Base-by-base conservation (phyloP, 2,797 vertebrate species). In the Leptoclinus maculatus region DNA sequence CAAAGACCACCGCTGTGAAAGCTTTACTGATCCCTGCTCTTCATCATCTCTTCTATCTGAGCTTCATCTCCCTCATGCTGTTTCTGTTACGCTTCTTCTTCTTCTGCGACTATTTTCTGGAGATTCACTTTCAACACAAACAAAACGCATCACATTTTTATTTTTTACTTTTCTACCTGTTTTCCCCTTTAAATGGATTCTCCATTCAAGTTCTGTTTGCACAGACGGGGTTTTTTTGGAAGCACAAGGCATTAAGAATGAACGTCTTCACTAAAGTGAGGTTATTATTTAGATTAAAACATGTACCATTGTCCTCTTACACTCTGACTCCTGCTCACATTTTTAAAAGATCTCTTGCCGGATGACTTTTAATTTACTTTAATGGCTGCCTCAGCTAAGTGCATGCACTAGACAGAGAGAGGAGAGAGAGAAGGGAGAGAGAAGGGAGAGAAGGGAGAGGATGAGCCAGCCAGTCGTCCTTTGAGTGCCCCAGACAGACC, bases 401-500 rank as follows among this genome's bases (percentile, higher is more conserved):
- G 38, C 39, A 74, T 41, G 27, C 21, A 60, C 27, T 17, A 0
- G 6, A 78, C 32, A 47, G 66, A 80, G 1, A 77, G 10, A 53
- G 27, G 27, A 63, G 36, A 16, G 34, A 72, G 10, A 77, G 32
- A 78, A 58, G n/a, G n/a, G 64, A 53, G 19, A 16, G 41, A 19
- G 39, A 75, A n/a, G n/a, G n/a, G 8, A 75, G 32, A 78, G 51
- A 54, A 63, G 53, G 19, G 16, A 71, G 36, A 72, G 66, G 70
- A 86, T 14, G 76, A 88, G 69, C 29, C 77, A 83, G 53, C 65
- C 80, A 65, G 49, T 70, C 5, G 38, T 69, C 82, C 78, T 83
- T 23, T 69, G 19, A 78, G 65, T 3, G 39, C n/a, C 69, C 76
- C 85, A 90, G 86, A 87, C 87, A 69, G 72, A 82, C 66, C 57